phyloP scores from a whole-genome alignment of 2,113 vertebrate genomes.

The Anser cygnoides region DNA sequence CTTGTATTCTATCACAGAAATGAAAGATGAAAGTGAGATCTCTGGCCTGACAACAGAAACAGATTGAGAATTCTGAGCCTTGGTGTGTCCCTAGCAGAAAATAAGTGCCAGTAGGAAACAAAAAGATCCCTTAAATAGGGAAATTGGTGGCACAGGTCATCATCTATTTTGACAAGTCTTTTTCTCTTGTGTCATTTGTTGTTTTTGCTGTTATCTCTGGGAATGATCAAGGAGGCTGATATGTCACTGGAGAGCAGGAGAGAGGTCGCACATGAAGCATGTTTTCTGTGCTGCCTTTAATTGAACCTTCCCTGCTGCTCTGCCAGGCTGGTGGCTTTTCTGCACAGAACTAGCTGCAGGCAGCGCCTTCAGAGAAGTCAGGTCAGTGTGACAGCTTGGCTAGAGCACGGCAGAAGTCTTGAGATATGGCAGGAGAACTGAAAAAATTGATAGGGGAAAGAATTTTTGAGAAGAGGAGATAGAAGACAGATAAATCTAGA shows the following conservation, averaged over 20 bases:
- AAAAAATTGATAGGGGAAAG: neutral
- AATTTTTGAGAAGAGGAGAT: neutral
- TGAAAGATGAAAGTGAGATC: neutral
- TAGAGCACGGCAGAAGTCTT: neutral
- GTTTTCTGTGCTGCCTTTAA: neutral
- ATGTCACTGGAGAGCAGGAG: neutral
- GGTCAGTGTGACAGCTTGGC: neutral
- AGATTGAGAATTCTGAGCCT: neutral
- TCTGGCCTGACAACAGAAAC: neutral
- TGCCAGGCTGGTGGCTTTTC: neutral
- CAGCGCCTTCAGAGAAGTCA: neutral
- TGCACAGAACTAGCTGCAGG: neutral
- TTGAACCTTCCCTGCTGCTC: conserved; percentile 32
- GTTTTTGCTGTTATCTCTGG: conserved; percentile 8
- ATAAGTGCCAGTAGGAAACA: conserved; percentile 1
- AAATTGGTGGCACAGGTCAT: conserved; percentile 11
- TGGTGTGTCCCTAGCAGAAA: neutral
- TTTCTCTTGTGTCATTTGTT: conserved; percentile 24
- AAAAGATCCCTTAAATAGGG: neutral
- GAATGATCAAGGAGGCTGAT: conserved; percentile 31
- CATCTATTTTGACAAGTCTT: conserved; percentile 5
- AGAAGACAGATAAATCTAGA: neutral
- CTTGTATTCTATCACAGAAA: neutral
- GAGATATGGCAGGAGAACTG: neutral
- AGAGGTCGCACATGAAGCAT: neutral